phyloP scores from a whole-genome alignment of 1,140 invertebrate genomes.

The Heliconius eleuchia region DNA sequence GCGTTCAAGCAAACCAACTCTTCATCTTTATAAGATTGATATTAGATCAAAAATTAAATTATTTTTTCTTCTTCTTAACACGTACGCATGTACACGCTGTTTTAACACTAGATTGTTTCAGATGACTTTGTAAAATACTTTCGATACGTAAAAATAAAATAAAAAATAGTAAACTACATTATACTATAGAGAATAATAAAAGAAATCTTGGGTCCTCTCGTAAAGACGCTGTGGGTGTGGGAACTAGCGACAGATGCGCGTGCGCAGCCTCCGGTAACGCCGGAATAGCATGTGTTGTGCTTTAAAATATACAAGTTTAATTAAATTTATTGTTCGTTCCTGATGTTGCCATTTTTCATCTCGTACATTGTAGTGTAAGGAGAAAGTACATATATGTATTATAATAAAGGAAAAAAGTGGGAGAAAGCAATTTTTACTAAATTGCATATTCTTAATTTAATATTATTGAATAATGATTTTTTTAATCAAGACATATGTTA shows the following conservation, averaged over 20 bases:
- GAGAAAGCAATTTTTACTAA: too few relatives aligned
- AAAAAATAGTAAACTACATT: neutral
- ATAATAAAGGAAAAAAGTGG: too few relatives aligned
- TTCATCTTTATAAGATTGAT: too few relatives aligned
- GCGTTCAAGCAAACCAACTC: too few relatives aligned
- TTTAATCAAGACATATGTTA: too few relatives aligned
- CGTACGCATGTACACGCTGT: too few relatives aligned
- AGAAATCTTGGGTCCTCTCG: constrained; percentile 46
- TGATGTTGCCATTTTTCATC: neutral
- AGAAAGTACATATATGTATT: too few relatives aligned
- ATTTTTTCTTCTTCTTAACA: too few relatives aligned
- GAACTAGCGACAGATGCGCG: constrained; percentile 66
- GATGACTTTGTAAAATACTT: neutral
- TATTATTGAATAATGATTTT: too few relatives aligned
- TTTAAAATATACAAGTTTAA: constrained; percentile 6
- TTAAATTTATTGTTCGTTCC: constrained; percentile 11
- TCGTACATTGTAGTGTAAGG: too few relatives aligned
- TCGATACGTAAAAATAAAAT: neutral
- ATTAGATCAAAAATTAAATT: too few relatives aligned
- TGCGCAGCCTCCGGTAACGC: constrained; percentile 15
- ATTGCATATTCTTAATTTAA: too few relatives aligned
- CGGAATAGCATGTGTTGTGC: constrained; percentile 41
- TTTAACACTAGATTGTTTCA: neutral
- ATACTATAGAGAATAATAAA: constrained; percentile 4
- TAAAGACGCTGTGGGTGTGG: constrained; percentile 57